Base-by-base conservation (phyloP, 2,888 invertebrate species). In the Calameuta pallipes region DNA sequence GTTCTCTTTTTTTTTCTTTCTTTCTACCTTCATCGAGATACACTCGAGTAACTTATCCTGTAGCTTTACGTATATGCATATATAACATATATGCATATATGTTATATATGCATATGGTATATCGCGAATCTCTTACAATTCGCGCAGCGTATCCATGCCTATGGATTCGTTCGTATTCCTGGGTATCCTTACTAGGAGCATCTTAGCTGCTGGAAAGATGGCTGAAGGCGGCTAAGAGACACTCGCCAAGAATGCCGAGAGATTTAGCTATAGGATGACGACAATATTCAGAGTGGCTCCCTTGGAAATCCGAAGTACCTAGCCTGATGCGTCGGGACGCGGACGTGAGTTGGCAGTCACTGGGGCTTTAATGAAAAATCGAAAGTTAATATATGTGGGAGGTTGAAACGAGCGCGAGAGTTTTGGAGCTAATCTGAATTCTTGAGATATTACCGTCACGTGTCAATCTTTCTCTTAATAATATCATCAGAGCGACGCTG, bases 321-420 rank as follows among this genome's bases (percentile, higher is more conserved):
- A 56, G 23, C 23, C 56, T 56, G 56, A 56, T 56, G 56, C 11
- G 6, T n/a, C 13, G 71, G 31, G 15, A 71, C 71, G 33, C 30
- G 31, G 9, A 71, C 71, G 79, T 79, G 77, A 80, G 80, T 83
- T 80, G 79, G 78, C 80, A 78, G 80, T 78, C 82, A 76, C 80
- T 80, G 81, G 77, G 80, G 78, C 80, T 83, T 82, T 84, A 83
- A 84, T 85, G 84, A 84, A 84, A 84, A 84, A 84, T 83, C 82
- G 83, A 83, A 83, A 83, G 82, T 83, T 75, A 76, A 79, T 77
- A 76, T 76, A 78, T 78, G 76, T 73, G 30, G 79, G 70, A 77
- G n/a, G 71, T 23, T 71, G 36, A 34, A 74, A 69, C 15, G 34
- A 75, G 37, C 34, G 56, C 69, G 13, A 71, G 69, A 34, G 76